These are phyloP conservation scores for Alexandromys oeconomus DNA, from an alignment of 2,797 vertebrate species.

Conservation along the genomic window DNA sequence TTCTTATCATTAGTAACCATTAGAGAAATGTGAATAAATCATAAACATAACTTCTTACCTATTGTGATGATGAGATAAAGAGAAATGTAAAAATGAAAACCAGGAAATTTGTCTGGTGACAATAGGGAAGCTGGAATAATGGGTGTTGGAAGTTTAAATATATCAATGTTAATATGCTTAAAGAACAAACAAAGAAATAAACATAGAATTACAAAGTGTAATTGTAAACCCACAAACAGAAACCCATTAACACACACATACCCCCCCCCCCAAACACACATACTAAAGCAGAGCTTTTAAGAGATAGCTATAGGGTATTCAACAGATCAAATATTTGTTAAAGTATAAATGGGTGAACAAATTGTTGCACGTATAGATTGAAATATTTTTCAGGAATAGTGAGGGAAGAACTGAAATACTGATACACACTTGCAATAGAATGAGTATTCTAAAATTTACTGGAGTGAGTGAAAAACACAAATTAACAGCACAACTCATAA, in stretches of 20 bases:
- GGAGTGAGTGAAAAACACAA: background rate
- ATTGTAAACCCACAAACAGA: background rate
- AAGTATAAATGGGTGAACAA: background rate
- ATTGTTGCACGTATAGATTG: background rate
- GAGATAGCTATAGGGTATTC: background rate
- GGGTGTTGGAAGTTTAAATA: background rate
- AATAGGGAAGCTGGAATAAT: background rate
- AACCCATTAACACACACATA: background rate
- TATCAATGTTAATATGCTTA: rapidly evolving
- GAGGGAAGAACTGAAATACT: background rate
- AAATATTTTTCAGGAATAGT: background rate
- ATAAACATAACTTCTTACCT: background rate
- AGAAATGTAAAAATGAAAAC: background rate
- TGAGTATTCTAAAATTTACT: background rate
- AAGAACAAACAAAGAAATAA: background rate
- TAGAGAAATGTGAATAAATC: background rate
- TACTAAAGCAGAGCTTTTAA: background rate
- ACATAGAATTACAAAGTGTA: background rate
- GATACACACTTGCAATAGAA: background rate
- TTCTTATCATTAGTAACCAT: background rate
- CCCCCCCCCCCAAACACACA: background rate
- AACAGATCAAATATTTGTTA: background rate
- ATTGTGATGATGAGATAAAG: background rate
- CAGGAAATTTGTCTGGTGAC: background rate
- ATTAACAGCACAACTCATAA: background rate